Evolutionary conservation across 92 coral and sea anemone species (phyloP).

Genomic region (Epizoanthus fatuus): DNA sequence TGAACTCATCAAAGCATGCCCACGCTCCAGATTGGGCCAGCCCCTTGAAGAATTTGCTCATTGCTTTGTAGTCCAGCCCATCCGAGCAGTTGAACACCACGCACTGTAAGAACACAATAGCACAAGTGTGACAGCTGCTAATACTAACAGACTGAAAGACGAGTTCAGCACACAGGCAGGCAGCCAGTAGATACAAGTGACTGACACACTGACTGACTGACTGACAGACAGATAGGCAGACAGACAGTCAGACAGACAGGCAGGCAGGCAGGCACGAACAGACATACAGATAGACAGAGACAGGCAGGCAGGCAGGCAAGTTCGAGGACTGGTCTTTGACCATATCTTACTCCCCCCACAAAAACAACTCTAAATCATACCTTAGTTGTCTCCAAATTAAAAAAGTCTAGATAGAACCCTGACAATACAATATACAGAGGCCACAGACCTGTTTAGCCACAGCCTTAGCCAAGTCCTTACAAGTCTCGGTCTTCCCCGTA

Average conservation of each 20-base stretch:
- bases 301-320: not conserved
- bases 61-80: constrained; percentile 98
- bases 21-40: constrained; percentile 99
- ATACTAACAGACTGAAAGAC: no score
- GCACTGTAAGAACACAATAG: constrained; percentile 62
- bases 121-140: no score
- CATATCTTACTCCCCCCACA: no score
- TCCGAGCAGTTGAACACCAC: constrained; percentile 99
- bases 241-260: no score
- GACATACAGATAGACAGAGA: not conserved
- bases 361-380: no score
- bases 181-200: no score
- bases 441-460: constrained; percentile 93
- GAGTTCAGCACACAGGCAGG: no score
- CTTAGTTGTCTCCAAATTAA: no score
- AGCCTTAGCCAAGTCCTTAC: constrained; percentile 98
- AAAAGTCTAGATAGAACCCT: no score
- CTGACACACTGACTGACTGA: no score
- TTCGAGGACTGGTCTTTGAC: no score
- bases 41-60: constrained; percentile 99
- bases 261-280: not conserved
- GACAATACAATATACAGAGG: not conserved
- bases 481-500: constrained; percentile 98
- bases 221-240: no score
- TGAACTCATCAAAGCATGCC: constrained; percentile 99